Base-by-base conservation (phyloP, 2,797 vertebrate species). In the Notolabrus celidotus region DNA sequence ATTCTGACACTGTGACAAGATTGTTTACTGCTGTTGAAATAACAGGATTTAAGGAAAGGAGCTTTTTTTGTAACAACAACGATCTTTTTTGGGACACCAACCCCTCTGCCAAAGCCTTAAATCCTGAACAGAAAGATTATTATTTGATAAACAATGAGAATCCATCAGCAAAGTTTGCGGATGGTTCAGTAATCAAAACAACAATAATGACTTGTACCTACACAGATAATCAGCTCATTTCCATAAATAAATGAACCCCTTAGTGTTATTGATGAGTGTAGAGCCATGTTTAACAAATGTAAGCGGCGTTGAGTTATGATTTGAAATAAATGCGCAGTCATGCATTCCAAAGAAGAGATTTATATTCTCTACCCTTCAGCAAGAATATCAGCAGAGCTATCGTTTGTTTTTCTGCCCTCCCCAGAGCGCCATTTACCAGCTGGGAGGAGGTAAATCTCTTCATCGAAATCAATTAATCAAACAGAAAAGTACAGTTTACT, bases 391-490 rank as follows among this genome's bases (percentile, higher is more conserved):
- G 85, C 85, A 77, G 73, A 79, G 86, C 79, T 73, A 71, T 74
- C 54, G 55, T 86, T 90, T 90, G 88, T 90, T 90, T 92, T 82
- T 71, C 81, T 78, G 53, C 49, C 59, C 71, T 87, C 83, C 85
- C 85, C 56, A 41, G 84, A 78, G 83, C 53, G 66, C 86, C 64
- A 83, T 90, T 88, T 86, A 78, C 82, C 71, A 89, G 86, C 83
- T 80, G 85, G 68, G 85, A 79, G 86, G 70, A 87, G 81, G 78
- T 87, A 89, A 87, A 90, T 90, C 81, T 85, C 73, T 72, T 86
- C 62, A 67, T 76, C 64, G 33, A 69, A 90, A 90, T 92, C 85
- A 89, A 89, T 92, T 90, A 86, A 89, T 92, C 88, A 92, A 82
- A 89, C 67, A 74, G 71, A 54, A 77, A 58, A 75, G 73, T 39